Base-by-base conservation (phyloP, 2,888 invertebrate species). In the Amphiduros pacificus region DNA sequence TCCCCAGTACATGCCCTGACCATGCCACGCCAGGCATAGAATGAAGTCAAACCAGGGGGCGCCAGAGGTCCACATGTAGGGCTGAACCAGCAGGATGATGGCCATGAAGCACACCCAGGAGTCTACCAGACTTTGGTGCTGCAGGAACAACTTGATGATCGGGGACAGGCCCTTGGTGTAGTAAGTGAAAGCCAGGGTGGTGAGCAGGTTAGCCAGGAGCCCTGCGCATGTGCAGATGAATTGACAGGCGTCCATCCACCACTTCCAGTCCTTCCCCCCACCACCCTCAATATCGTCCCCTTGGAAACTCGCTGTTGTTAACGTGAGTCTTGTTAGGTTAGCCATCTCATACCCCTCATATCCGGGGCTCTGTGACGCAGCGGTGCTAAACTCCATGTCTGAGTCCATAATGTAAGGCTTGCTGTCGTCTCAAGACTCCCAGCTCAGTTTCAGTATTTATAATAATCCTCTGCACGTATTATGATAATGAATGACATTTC, bases 11-110 rank as follows among this genome's bases (percentile, higher is more conserved):
- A 44, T 44, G 5, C 20, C 44, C 22, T 44, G 44, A 17, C 44
- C 44, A 44, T 44, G 44, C 44, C 44, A 44, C n/a, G 44, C 44
- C n/a, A 20, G 44, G 22, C 44, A 44, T 17, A 44, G n/a, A 17
- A 44, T 20, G n/a, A 44, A 44, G 44, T 44, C 44, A 20, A 44
- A 17, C 22, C 20, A n/a, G n/a, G 6, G n/a, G 22, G n/a, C n/a
- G n/a, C 44, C 44, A 20, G 44, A 20, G 20, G 22, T 44, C 4
- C 20, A n/a, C 44, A 44, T 44, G 44, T 44, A 44, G 9, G 44
- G 44, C n/a, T 44, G 44, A n/a, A 44, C 44, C 22, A 44, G n/a
- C 6, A 44, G 44, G n/a, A 44, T 44, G n/a, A 44, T 44, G n/a
- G 44, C 44, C 44, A 44, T 44, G n/a, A n/a, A n/a, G 22, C 44